Percentiles rank a stretch among this genome's conserved stretches.
These are phyloP conservation scores for Rhorus exstirpatorius DNA, from an alignment of 2,888 invertebrate genomes.

Conservation along the genomic window DNA sequence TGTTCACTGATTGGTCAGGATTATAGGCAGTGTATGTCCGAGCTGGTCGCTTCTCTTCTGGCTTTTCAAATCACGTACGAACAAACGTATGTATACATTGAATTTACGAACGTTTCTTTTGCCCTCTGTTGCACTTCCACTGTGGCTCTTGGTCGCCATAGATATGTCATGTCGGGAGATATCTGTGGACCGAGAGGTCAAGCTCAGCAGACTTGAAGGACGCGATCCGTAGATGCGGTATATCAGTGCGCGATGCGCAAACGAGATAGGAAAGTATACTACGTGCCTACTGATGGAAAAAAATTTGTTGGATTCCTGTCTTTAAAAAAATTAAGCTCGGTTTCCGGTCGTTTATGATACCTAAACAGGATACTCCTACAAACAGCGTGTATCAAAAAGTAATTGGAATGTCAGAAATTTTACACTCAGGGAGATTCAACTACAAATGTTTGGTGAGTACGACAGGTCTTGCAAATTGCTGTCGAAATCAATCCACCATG, in stretches of 20 bases:
- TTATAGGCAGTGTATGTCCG: constrained; percentile 74
- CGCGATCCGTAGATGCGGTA: constrained; percentile 41
- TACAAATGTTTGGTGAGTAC: not conserved
- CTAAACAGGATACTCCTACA: too few species aligned
- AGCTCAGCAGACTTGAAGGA: constrained; percentile 72
- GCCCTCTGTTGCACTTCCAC: constrained; percentile 31
- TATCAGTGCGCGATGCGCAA: constrained; percentile 13
- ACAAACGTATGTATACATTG: constrained; percentile 9
- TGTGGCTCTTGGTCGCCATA: constrained; percentile 28
- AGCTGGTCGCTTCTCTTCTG: constrained; percentile 48
- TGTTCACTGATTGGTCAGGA: constrained; percentile 84
- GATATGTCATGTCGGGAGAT: constrained; percentile 43
- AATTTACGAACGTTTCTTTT: constrained; percentile 46
- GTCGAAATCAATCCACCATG: constrained; percentile 64
- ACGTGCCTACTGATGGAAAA: not conserved
- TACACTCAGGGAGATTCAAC: not conserved
- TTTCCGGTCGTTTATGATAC: too few species aligned
- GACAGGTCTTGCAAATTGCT: too few species aligned
- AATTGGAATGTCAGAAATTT: too few species aligned
- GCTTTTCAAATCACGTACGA: constrained; percentile 36
- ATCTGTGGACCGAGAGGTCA: constrained; percentile 75
- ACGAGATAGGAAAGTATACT: constrained; percentile 14
- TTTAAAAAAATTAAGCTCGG: too few species aligned
- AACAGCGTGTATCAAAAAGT: too few species aligned
- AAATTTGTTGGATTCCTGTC: not conserved